phyloP scores from a whole-genome alignment of 2,113 vertebrate genomes.

The Eulemur macaco region DNA sequence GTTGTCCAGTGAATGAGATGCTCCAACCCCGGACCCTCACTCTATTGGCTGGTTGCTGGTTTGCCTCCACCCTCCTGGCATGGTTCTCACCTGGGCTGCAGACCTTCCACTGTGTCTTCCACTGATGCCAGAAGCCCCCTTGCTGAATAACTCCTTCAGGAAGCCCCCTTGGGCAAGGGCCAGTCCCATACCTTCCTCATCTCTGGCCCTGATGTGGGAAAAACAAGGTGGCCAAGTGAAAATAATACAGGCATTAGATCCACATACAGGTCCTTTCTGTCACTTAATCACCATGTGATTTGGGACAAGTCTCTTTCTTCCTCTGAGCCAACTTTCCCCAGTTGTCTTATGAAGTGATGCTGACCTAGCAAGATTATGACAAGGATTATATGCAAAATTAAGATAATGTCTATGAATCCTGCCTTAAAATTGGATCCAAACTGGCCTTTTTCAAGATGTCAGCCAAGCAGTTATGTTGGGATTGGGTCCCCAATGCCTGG shows the following conservation, averaged over 20 bases:
- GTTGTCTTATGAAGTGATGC: neutral
- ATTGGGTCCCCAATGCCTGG: neutral
- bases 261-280: neutral
- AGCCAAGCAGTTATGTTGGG: neutral
- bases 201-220: neutral
- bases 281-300: neutral
- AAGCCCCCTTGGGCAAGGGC: neutral
- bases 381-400: neutral
- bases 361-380: neutral
- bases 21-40: neutral
- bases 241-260: neutral
- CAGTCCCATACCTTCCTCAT: neutral
- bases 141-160: neutral
- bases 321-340: neutral
- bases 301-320: neutral
- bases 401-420: neutral
- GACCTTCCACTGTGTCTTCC: neutral
- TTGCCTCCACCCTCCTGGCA: neutral
- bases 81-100: neutral
- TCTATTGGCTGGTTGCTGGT: neutral
- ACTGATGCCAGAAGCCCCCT: neutral
- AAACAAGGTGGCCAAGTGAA: neutral
- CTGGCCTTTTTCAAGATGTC: neutral
- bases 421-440: neutral
- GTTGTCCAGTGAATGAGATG: neutral